phyloP scores from a whole-genome alignment of 2,888 invertebrate species.

The Rhabditophanes sp. region DNA sequence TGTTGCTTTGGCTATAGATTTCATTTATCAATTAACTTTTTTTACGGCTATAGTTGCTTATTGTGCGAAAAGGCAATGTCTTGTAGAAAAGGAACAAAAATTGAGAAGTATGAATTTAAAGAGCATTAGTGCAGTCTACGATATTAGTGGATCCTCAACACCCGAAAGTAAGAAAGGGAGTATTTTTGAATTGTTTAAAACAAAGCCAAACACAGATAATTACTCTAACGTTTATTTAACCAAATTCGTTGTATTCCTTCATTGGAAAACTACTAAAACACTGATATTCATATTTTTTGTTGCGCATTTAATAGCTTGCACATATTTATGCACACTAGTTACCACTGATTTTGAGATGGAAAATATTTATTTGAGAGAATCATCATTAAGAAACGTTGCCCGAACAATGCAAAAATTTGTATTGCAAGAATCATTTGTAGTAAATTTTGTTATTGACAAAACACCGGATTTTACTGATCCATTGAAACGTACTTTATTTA shows the following conservation, averaged over 20 bases:
- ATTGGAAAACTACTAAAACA: constrained; percentile 13
- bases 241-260: constrained; percentile 21
- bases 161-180: constrained; percentile 4
- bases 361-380: constrained; percentile 32
- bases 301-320: constrained; percentile 22
- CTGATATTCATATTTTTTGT: constrained; percentile 17
- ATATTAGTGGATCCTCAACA: constrained; percentile 5
- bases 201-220: not conserved
- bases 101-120: too few species aligned
- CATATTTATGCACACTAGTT: constrained; percentile 27
- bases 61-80: constrained; percentile 20
- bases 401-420: constrained; percentile 34
- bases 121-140: constrained; percentile 7
- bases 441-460: constrained; percentile 33
- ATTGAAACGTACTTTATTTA: constrained; percentile 22
- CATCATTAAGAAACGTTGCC: constrained; percentile 36
- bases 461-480: constrained; percentile 30
- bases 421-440: constrained; percentile 33
- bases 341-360: constrained; percentile 42
- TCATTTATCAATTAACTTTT: constrained; percentile 37
- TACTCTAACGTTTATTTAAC: not conserved
- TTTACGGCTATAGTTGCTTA: constrained; percentile 31
- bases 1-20: constrained; percentile 34
- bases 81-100: constrained; percentile 12
- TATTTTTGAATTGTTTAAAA: constrained; percentile 1